phyloP scores from a whole-genome alignment of 2,113 vertebrate species.

The Lophochroa leadbeateri region DNA sequence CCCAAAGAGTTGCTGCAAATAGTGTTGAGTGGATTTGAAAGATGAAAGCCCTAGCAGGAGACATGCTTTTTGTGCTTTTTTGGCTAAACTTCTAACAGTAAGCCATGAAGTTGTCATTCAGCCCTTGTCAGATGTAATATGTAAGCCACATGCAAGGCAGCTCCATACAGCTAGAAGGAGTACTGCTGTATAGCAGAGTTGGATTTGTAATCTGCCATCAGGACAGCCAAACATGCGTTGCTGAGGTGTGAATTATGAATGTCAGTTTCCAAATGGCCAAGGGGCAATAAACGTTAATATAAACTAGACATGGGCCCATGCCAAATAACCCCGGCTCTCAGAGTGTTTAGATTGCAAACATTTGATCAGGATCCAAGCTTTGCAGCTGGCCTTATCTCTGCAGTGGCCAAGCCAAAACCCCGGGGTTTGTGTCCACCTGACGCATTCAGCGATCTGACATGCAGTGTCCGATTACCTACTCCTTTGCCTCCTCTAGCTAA shows the following conservation, averaged over 20 bases:
- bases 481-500: neutral
- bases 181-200: neutral
- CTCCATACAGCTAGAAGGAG: neutral
- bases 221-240: neutral
- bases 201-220: neutral
- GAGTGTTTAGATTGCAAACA: constrained; percentile 28
- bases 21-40: neutral
- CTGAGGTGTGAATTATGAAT: constrained; percentile 37
- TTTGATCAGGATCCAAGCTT: constrained; percentile 40
- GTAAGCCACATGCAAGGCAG: neutral
- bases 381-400: constrained; percentile 62
- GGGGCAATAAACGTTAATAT: constrained; percentile 32
- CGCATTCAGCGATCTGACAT: neutral
- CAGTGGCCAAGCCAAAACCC: constrained; percentile 42
- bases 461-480: neutral
- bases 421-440: constrained; percentile 41
- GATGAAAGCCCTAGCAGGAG: constrained; percentile 5
- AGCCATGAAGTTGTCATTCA: neutral
- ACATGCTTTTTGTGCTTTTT: neutral
- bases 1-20: neutral
- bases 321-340: constrained; percentile 8
- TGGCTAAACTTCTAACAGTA: constrained; percentile 1
- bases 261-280: constrained; percentile 42
- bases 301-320: neutral
- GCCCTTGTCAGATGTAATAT: neutral